phyloP scores from a whole-genome alignment of 2,797 vertebrate genomes.

The Ctenosaura bakeri region DNA sequence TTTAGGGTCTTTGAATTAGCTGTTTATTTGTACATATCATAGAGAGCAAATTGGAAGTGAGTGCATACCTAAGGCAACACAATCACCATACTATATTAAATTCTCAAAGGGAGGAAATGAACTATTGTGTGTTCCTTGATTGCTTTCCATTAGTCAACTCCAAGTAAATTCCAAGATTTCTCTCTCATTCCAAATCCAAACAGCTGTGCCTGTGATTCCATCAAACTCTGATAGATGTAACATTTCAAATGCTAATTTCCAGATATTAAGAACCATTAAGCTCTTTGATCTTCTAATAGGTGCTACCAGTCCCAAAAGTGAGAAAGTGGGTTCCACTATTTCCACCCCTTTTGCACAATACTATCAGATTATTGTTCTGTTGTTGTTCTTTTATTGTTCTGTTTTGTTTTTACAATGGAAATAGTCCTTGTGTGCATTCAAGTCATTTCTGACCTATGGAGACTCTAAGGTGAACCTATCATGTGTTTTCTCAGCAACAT shows the following conservation, averaged over 20 bases:
- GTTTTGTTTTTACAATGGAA: background rate
- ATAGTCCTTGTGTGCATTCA: too few species aligned
- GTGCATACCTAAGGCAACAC: background rate
- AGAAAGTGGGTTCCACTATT: background rate
- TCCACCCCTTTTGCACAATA: background rate
- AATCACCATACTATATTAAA: too few species aligned
- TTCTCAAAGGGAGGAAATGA: background rate
- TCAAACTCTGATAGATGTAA: background rate
- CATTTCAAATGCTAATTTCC: background rate
- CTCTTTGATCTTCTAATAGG: background rate
- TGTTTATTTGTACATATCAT: background rate
- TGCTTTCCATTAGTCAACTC: background rate
- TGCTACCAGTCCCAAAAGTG: too few species aligned
- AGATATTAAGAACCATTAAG: background rate
- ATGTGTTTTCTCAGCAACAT: too few species aligned
- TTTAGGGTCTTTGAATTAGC: background rate
- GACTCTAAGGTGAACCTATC: too few species aligned
- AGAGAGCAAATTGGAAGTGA: constrained; percentile 5
- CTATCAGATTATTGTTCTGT: background rate
- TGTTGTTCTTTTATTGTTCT: background rate
- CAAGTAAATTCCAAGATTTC: background rate
- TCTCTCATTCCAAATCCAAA: background rate
- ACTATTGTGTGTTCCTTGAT: background rate
- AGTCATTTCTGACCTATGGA: too few species aligned
- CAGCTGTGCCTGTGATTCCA: background rate